Percentiles rank a stretch among this genome's conserved stretches.
phyloP scores from a whole-genome alignment of 2,113 vertebrate species.

The Semnornis frantzii region DNA sequence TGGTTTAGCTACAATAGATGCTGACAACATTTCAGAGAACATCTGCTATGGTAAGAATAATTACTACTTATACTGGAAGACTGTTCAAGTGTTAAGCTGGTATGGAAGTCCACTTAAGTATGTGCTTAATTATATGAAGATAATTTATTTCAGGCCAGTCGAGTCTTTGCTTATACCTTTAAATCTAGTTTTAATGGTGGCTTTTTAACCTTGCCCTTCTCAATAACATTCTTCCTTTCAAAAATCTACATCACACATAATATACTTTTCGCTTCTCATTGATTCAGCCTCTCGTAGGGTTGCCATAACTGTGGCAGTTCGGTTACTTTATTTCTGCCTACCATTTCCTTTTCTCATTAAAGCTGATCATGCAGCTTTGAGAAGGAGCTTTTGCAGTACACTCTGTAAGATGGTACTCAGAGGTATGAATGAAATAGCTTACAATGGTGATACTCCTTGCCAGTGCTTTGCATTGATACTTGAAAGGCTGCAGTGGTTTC shows the following conservation, averaged over 20 bases:
- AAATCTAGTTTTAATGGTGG: background rate
- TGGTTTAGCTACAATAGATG: background rate
- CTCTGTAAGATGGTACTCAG: background rate
- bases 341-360: slow-evolving; percentile 13
- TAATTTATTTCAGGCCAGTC: background rate
- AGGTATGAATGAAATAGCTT: slow-evolving; percentile 34
- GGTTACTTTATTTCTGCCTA: slow-evolving; percentile 24
- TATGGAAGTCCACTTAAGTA: background rate
- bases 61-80: background rate
- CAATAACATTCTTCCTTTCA: background rate
- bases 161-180: background rate
- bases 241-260: background rate
- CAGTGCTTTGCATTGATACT: slow-evolving; percentile 9
- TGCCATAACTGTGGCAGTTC: background rate
- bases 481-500: slow-evolving; percentile 22
- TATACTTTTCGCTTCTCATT: background rate
- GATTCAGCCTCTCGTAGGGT: background rate
- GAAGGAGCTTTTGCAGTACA: background rate
- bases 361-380: slow-evolving; percentile 9
- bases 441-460: background rate
- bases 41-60: background rate
- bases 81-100: background rate
- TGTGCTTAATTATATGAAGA: background rate
- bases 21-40: background rate
- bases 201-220: background rate